These are phyloP conservation scores for Rotaria socialis DNA, from an alignment of 2,888 invertebrate genomes.

Conservation along the genomic window DNA sequence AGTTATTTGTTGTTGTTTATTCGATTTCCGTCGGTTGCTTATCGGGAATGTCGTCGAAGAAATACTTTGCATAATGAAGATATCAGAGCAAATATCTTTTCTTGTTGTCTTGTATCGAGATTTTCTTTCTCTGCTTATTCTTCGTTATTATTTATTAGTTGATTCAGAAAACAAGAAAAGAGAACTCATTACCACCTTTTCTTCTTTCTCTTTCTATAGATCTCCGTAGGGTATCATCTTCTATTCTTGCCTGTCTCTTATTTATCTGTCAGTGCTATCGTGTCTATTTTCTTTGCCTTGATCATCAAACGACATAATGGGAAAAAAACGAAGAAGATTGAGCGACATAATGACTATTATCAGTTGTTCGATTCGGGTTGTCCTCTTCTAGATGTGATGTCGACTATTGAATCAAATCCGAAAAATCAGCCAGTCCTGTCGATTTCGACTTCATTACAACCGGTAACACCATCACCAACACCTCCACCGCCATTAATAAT, in stretches of 20 bases:
- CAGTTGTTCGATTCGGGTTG: neutral
- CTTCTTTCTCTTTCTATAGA: neutral
- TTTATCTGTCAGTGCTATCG: slow-evolving; percentile 6
- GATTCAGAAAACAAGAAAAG: slow-evolving; percentile 17
- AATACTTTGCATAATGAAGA: slow-evolving; percentile 27
- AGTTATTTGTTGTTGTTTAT: slow-evolving; percentile 23
- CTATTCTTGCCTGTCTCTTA: neutral
- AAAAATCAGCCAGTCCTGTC: neutral
- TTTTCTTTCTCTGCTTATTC: neutral
- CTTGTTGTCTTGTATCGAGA: slow-evolving; percentile 26
- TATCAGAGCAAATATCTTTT: slow-evolving; percentile 5
- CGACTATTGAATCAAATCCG: neutral
- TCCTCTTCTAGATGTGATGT: neutral
- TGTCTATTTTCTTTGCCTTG: slow-evolving; percentile 20
- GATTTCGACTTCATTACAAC: neutral
- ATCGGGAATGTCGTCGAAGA: neutral
- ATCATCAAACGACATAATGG: slow-evolving; percentile 2
- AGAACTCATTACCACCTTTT: slow-evolving; percentile 23
- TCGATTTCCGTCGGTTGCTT: neutral
- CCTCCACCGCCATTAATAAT: neutral
- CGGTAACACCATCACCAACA: neutral
- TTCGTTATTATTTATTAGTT: neutral
- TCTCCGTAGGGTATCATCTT: neutral
- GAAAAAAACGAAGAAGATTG: neutral
- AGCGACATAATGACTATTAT: neutral